Evolutionary conservation across 1,140 invertebrate genomes (phyloP).

Genomic region (Caenorhabditis remanei): DNA sequence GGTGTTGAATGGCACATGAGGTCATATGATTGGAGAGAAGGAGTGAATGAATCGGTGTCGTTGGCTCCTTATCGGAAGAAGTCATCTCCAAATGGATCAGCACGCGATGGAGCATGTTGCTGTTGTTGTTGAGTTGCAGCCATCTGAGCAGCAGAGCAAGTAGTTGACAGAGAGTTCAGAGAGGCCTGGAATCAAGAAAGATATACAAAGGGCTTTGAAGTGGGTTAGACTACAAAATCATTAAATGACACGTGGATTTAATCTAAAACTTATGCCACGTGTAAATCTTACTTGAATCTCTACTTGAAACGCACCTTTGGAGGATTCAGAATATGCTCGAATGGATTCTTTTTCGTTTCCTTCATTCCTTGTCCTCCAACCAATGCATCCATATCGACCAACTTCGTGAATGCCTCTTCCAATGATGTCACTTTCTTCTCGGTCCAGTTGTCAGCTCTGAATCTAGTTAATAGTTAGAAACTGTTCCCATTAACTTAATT

Average conservation of each 20-base stretch:
- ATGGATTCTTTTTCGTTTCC: conserved; percentile 72
- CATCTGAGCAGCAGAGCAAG: conserved; percentile 55
- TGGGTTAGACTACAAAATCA: background rate
- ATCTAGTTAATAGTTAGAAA: conserved; percentile 18
- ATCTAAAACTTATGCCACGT: background rate
- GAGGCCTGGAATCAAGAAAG: conserved; percentile 45
- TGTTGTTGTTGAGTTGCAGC: conserved; percentile 44
- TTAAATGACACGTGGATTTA: background rate
- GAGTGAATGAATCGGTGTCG: background rate
- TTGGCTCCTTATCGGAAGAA: conserved; percentile 82
- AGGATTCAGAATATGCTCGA: conserved; percentile 74
- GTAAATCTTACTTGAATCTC: background rate
- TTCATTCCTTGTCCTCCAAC: conserved; percentile 61
- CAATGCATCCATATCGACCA: conserved; percentile 76
- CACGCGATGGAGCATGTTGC: conserved; percentile 40
- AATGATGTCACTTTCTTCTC: conserved; percentile 69
- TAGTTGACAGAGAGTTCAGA: conserved; percentile 61
- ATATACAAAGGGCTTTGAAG: background rate
- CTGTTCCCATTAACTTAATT: too few species aligned
- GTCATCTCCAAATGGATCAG: conserved; percentile 70
- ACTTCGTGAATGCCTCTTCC: conserved; percentile 76
- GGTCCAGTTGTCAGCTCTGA: conserved; percentile 22
- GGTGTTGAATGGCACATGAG: conserved; percentile 38
- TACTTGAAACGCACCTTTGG: conserved; percentile 62
- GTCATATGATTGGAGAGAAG: background rate